These are phyloP conservation scores for Zaprionus davidi DNA, from an alignment of 1,140 invertebrate genomes.

Conservation along the genomic window DNA sequence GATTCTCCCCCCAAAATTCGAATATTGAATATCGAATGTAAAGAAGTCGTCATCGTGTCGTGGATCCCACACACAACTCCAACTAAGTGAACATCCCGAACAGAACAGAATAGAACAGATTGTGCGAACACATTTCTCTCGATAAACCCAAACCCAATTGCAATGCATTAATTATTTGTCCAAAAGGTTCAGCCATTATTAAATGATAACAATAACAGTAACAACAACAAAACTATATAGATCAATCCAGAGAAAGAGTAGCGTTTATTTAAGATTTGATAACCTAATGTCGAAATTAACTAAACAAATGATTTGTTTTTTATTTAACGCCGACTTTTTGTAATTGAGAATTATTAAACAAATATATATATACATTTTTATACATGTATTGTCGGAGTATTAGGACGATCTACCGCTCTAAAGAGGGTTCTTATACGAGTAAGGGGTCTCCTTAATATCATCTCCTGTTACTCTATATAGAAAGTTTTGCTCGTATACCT, in stretches of 20 bases:
- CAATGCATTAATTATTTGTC: constrained; percentile 13
- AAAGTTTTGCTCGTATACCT: too few relatives aligned
- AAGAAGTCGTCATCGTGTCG: constrained; percentile 4
- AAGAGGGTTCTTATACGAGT: too few relatives aligned
- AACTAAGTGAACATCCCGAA: background rate
- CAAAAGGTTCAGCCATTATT: background rate
- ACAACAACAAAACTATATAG: background rate
- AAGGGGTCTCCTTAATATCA: too few relatives aligned
- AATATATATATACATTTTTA: constrained; percentile 28
- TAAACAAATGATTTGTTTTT: constrained; percentile 14
- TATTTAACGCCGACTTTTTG: constrained; percentile 58
- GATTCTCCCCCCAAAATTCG: constrained; percentile 18
- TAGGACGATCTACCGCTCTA: background rate
- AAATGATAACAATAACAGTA: background rate
- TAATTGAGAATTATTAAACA: constrained; percentile 69
- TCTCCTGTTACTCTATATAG: too few relatives aligned
- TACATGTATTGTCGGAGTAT: background rate
- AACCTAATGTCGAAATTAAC: constrained; percentile 13
- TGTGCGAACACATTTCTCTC: background rate
- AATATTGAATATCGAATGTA: constrained; percentile 2
- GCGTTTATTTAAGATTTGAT: constrained; percentile 23
- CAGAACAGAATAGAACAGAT: background rate
- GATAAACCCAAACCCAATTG: constrained; percentile 12
- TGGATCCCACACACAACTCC: background rate
- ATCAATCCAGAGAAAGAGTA: background rate